Evolutionary conservation across 35 echinoderm and acorn worm species (phyloP).

Genomic region (Ophioderma brevispina): DNA sequence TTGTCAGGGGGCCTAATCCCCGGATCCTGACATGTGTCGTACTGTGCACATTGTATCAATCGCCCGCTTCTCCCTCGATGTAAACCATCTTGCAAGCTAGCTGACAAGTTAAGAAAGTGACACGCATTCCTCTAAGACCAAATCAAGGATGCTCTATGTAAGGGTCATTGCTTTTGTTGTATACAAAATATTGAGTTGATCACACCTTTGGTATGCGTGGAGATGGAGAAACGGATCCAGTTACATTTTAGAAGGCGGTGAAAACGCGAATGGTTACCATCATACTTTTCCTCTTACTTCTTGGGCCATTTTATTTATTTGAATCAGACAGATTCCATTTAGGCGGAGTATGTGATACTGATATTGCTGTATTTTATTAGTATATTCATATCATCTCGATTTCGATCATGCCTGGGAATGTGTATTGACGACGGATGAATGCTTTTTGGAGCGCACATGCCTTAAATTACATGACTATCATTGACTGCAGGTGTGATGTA

Average conservation of each 20-base stretch:
- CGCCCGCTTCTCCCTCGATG: neutral
- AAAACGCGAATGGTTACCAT: slow-evolving; percentile 2
- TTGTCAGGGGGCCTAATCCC: neutral
- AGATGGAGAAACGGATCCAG: neutral
- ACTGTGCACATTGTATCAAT: neutral
- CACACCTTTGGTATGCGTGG: neutral
- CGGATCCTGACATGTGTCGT: neutral
- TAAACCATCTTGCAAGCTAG: slow-evolving; percentile 8
- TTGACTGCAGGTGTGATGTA: too few relatives aligned
- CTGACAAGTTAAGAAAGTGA: slow-evolving; percentile 10
- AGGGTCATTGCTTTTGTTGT: neutral
- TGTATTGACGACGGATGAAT: too few relatives aligned
- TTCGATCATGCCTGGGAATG: too few relatives aligned
- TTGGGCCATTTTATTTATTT: neutral
- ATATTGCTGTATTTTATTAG: too few relatives aligned
- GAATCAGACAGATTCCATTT: neutral
- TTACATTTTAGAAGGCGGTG: neutral
- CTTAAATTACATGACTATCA: too few relatives aligned
- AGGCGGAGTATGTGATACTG: neutral
- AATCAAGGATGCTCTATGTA: neutral
- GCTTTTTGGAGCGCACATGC: too few relatives aligned
- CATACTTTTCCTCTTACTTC: too few relatives aligned
- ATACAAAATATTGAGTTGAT: slow-evolving; percentile 6
- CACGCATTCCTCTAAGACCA: slow-evolving; percentile 8
- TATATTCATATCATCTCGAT: too few relatives aligned